Percentiles rank a stretch among this genome's conserved stretches.
phyloP scores from a whole-genome alignment of 1,140 invertebrate genomes.

The Thaumetopoea pityocampa region DNA sequence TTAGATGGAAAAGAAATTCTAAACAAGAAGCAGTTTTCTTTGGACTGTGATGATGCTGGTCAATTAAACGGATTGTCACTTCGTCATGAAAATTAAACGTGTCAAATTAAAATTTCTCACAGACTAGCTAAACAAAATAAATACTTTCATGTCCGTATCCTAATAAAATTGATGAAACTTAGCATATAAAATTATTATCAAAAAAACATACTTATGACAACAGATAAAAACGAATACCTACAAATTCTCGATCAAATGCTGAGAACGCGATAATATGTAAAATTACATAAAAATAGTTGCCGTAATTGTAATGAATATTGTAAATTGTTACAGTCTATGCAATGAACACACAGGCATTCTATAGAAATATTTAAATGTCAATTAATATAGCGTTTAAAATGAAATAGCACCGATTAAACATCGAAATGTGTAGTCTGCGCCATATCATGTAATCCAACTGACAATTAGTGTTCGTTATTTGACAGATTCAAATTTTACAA shows the following conservation, averaged over 20 bases:
- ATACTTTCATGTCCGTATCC: conserved; percentile 42
- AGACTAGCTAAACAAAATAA: conserved; percentile 41
- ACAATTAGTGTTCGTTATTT: too few species aligned
- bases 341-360: conserved; percentile 13
- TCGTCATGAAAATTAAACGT: conserved; percentile 20
- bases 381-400: conserved; percentile 39
- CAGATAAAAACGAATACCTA: conserved; percentile 22
- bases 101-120: conserved; percentile 23
- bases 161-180: conserved; percentile 33
- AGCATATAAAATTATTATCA: conserved; percentile 34
- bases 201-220: conserved; percentile 31
- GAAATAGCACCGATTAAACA: conserved; percentile 62
- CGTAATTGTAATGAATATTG: conserved; percentile 18
- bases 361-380: conserved; percentile 18
- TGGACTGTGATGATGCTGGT: too few species aligned
- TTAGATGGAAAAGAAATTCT: too few species aligned
- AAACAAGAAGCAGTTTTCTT: too few species aligned
- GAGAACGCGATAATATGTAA: conserved; percentile 16
- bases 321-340: conserved; percentile 18
- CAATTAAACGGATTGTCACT: too few species aligned
- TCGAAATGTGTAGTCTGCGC: conserved; percentile 38
- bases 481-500: too few species aligned
- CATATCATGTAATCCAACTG: too few species aligned
- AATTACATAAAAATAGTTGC: conserved; percentile 22
- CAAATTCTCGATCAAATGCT: conserved; percentile 6